Conservation (phyloP, 2,888 invertebrate species). For the Thecophora atra region DNA sequence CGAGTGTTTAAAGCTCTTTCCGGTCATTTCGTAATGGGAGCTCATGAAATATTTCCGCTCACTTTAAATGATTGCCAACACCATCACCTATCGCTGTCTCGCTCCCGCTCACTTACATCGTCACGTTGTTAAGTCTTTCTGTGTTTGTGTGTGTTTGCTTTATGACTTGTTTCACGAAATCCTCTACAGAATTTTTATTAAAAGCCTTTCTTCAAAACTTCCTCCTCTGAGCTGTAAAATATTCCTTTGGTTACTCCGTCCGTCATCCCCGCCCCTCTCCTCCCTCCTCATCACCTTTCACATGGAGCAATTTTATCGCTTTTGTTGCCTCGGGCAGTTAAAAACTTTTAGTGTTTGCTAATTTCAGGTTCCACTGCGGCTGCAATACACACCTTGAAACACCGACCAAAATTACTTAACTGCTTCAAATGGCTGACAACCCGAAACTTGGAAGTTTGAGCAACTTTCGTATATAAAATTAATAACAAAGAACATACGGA, state of each 20-base stretch:
- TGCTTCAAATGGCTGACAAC: too few species aligned
- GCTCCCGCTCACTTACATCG: neutral
- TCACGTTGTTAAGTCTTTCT: neutral
- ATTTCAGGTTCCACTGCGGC: too few species aligned
- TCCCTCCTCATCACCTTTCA: neutral
- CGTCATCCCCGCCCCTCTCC: neutral
- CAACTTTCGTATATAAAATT: too few species aligned
- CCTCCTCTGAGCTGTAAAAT: conserved; percentile 15
- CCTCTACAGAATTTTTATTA: conserved; percentile 15
- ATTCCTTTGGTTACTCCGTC: neutral
- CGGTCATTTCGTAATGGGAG: neutral
- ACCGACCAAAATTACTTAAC: too few species aligned
- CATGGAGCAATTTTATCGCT: too few species aligned
- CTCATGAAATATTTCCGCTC: neutral
- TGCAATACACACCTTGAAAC: too few species aligned
- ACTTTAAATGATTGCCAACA: neutral
- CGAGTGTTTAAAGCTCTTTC: neutral
- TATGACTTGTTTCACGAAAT: conserved; percentile 20
- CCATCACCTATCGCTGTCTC: neutral
- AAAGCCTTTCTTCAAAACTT: conserved; percentile 1
- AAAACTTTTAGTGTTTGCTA: too few species aligned
- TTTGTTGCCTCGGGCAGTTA: too few species aligned
- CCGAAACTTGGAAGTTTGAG: too few species aligned
- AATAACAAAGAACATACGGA: too few species aligned
- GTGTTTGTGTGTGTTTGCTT: conserved; percentile 16